A percentile compares a stretch with the other conserved stretches of the same genome.
Conservation (phyloP, 2,888 invertebrate species). For the Steromphala cineraria region DNA sequence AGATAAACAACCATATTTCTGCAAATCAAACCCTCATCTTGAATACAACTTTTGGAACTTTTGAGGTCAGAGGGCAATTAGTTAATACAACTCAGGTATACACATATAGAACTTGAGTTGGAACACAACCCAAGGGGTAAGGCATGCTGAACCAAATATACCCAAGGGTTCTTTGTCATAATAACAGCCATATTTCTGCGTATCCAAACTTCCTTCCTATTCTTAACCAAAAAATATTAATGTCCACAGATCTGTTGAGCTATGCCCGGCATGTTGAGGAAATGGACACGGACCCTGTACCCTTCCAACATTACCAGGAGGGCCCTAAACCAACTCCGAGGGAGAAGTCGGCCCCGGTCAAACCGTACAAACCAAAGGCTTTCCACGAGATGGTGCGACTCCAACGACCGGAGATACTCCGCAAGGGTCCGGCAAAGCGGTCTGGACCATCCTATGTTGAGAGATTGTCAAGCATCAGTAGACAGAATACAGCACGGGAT, state of each 20-base stretch:
- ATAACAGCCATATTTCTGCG: too few relatives aligned
- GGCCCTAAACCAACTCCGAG: slow-evolving; percentile 21
- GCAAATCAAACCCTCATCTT: too few relatives aligned
- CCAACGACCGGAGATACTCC: slow-evolving; percentile 69
- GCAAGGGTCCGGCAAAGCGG: slow-evolving; percentile 44
- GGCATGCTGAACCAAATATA: too few relatives aligned
- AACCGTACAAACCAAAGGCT: slow-evolving; percentile 59
- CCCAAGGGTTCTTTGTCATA: too few relatives aligned
- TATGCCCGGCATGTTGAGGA: slow-evolving; percentile 51
- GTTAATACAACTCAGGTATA: too few relatives aligned
- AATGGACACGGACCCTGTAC: slow-evolving; percentile 40
- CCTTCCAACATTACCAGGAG: background rate
- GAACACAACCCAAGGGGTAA: too few relatives aligned
- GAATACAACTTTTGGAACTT: too few relatives aligned
- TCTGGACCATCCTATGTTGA: slow-evolving; percentile 34
- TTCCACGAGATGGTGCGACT: slow-evolving; percentile 65
- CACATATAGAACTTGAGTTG: too few relatives aligned
- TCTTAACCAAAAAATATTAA: background rate
- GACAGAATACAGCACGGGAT: slow-evolving; percentile 37
- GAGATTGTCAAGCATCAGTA: slow-evolving; percentile 9
- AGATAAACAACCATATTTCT: too few relatives aligned
- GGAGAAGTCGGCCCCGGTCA: slow-evolving; percentile 7
- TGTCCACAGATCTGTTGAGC: slow-evolving; percentile 41
- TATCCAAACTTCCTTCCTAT: too few relatives aligned
- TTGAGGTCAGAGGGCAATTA: too few relatives aligned